phyloP scores from a whole-genome alignment of 2,113 vertebrate species.

The Nothoprocta pentlandii region DNA sequence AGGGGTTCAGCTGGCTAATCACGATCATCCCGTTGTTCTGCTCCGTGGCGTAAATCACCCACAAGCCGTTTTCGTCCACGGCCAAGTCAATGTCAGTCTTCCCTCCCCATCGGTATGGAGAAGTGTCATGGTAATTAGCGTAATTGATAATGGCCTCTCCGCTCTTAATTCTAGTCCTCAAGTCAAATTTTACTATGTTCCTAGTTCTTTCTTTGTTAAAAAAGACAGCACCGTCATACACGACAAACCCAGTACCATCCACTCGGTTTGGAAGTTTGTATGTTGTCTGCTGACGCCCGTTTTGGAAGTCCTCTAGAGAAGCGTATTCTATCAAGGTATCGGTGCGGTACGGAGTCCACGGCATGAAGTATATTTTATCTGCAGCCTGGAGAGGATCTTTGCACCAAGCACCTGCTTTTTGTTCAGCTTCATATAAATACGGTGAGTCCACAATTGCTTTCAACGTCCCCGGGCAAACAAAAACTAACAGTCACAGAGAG shows the following conservation, averaged over 20 bases:
- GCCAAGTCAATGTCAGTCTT: constrained; percentile 99
- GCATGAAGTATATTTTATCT: constrained; percentile 99
- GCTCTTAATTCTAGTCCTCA: constrained; percentile 99
- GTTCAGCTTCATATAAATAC: constrained; percentile 97
- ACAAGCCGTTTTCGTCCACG: constrained; percentile 96
- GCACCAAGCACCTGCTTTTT: constrained; percentile 99
- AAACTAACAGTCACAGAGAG: constrained; percentile 94
- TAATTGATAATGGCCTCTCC: constrained; percentile 99
- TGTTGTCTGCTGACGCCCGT: constrained; percentile 91
- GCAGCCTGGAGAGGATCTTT: constrained; percentile 98
- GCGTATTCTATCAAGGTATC: constrained; percentile 97
- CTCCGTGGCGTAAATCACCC: constrained; percentile 99
- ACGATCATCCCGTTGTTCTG: constrained; percentile 99
- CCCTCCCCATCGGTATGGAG: constrained; percentile 97
- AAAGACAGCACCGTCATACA: constrained; percentile 98
- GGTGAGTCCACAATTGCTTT: constrained; percentile 97
- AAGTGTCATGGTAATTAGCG: constrained; percentile 98
- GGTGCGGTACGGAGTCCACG: constrained; percentile 98
- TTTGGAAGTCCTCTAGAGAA: constrained; percentile 96
- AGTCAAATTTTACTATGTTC: constrained; percentile 98
- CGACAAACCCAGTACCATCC: constrained; percentile 98
- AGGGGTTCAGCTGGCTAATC: constrained; percentile 97
- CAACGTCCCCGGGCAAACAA: constrained; percentile 99
- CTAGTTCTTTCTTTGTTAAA: constrained; percentile 99
- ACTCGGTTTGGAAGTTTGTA: constrained; percentile 98